These are phyloP conservation scores for Tenebrosternarchus preto DNA, from an alignment of 2,113 vertebrate genomes.

Conservation along the genomic window DNA sequence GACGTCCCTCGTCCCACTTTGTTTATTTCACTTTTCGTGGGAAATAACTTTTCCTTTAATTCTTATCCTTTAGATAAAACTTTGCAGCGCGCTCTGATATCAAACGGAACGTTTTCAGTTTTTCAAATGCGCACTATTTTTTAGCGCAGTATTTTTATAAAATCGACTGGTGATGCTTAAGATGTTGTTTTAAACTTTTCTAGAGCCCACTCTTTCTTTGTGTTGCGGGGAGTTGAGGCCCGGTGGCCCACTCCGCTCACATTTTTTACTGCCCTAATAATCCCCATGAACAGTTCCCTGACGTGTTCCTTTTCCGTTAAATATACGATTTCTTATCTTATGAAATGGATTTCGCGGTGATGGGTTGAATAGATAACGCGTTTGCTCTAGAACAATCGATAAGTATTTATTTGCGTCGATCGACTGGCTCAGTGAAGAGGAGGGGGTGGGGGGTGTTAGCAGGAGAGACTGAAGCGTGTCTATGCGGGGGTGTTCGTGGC, in stretches of 20 bases:
- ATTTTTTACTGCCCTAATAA: not conserved
- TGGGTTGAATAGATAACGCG: slow-evolving; percentile 32
- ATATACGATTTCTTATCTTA: slow-evolving; percentile 10
- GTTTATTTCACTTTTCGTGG: slow-evolving; percentile 32
- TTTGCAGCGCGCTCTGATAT: not conserved
- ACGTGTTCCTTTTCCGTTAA: slow-evolving; percentile 4
- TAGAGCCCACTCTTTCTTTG: slow-evolving; percentile 17
- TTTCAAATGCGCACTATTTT: not conserved
- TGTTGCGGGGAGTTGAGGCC: slow-evolving; percentile 33
- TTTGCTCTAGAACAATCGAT: slow-evolving; percentile 31
- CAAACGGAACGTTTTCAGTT: not conserved
- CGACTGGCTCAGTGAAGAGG: not conserved
- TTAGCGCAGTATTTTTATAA: not conserved
- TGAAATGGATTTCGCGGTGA: slow-evolving; percentile 16
- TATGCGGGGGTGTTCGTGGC: slow-evolving; percentile 32
- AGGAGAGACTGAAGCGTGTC: slow-evolving; percentile 25
- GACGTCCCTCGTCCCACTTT: not conserved
- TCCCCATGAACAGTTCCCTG: slow-evolving; percentile 17
- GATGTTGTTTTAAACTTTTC: slow-evolving; percentile 26
- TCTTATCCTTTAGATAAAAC: not conserved
- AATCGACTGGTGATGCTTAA: not conserved
- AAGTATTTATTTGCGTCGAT: slow-evolving; percentile 45
- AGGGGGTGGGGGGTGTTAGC: not conserved
- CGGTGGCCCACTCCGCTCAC: not conserved
- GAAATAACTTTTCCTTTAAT: slow-evolving; percentile 2